Base-by-base conservation (phyloP, 2,888 invertebrate species). In the Iselma pallidipennis region DNA sequence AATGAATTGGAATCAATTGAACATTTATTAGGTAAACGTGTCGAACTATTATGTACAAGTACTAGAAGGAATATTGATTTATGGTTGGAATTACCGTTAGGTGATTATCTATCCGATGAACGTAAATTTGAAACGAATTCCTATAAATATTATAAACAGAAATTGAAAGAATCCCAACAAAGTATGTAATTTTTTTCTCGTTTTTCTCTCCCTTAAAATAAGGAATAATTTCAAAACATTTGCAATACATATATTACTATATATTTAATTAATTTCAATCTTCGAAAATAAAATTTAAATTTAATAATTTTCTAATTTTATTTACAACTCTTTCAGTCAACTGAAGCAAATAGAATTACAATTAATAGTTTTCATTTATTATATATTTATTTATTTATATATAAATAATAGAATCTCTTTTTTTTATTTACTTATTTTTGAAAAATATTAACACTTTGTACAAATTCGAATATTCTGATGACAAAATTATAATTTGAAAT, bases 331-430 rank as follows among this genome's bases (percentile, higher is more conserved):
- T 61, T 50, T 57, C 57, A 57, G 57, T 55, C 61, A 61, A 57
- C 54, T 57, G 57, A 61, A 61, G 61, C 61, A 57, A 61, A 54
- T 54, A 54, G 57, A 50, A 48, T 56, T 45, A 61, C 61, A 61
- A 48, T 57, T 48, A 16, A 26, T 37, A 59, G 52, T 26, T 56
- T 33, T 4, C 48, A 56, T 53, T 31, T n/a, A n/a, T n/a, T n/a
- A n/a, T n/a, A n/a, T n/a, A n/a, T n/a, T n/a, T n/a, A n/a, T n/a
- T 52, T 53, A 16, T 26, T 29, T 58, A 48, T 23, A 29, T 55
- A 55, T 52, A 49, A 57, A 61, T 57, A 61, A 53, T 57, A 33
- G 25, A 19, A 57, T 49, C 50, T n/a, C n/a, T 53, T 50, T 45
- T 31, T 45, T 45, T 29, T 37, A 28, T 58, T 25, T 16, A 10